Evolutionary conservation across 2,113 vertebrate genomes (phyloP).

Genomic region (Cyanoderma ruficeps): DNA sequence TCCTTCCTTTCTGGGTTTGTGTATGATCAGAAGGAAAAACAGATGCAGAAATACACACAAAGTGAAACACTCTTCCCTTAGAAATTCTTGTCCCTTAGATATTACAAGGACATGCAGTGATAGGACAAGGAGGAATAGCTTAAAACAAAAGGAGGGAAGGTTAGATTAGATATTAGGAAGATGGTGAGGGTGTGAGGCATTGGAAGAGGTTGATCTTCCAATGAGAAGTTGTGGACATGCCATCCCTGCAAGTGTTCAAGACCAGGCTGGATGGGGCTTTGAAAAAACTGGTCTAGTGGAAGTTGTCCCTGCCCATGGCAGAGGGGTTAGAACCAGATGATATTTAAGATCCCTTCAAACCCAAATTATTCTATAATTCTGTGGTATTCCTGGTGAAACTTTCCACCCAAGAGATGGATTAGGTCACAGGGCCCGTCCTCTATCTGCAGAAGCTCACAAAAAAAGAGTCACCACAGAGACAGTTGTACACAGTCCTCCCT

Average conservation of each 20-base stretch:
- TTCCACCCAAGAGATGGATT: not conserved
- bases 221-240: rapidly evolving
- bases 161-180: not conserved
- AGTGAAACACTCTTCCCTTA: not conserved
- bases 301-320: not conserved
- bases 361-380: not conserved
- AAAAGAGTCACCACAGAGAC: not conserved
- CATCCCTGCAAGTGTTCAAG: not conserved
- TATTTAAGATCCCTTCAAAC: not conserved
- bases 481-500: not conserved
- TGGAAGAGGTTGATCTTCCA: not conserved
- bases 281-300: not conserved
- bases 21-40: not conserved
- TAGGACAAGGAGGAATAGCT: not conserved
- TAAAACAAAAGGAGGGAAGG: not conserved
- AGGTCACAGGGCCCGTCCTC: not conserved
- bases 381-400: not conserved
- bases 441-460: not conserved
- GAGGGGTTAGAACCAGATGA: not conserved
- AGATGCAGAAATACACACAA: not conserved
- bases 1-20: not conserved
- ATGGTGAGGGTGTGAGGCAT: not conserved
- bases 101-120: not conserved
- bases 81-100: not conserved
- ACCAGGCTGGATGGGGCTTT: not conserved